Evolutionary conservation across 35 echinoderm and acorn worm species (phyloP).

Genomic region (Eucidaris tribuloides): DNA sequence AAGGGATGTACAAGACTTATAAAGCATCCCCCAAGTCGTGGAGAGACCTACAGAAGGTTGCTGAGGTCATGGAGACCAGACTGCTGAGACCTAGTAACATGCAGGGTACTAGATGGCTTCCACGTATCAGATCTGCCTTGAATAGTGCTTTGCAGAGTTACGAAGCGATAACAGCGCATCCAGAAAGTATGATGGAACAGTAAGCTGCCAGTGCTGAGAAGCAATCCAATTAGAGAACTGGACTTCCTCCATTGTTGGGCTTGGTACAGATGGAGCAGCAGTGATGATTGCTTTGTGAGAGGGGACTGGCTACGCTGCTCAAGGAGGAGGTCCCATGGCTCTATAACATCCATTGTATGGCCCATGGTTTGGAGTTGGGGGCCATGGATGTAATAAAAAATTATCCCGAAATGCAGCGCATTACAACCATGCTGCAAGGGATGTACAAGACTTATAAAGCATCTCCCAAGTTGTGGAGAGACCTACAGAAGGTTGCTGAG

Average conservation of each 20-base stretch:
- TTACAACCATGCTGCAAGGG: not conserved
- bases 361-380: not conserved
- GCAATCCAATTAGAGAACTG: not conserved
- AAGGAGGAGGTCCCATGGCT: not conserved
- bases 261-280: constrained; percentile 23
- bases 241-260: not conserved
- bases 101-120: constrained; percentile 6
- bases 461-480: not conserved
- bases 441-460: not conserved
- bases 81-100: not conserved
- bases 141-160: no score
- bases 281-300: not conserved
- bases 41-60: not conserved
- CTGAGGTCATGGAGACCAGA: not conserved
- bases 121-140: no score
- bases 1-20: not conserved
- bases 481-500: not conserved
- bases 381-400: not conserved
- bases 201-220: no score
- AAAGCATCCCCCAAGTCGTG: not conserved
- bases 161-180: no score
- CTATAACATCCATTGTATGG: constrained; percentile 18
- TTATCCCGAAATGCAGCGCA: not conserved
- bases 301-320: not conserved
- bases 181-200: no score